Percentiles rank a stretch among this genome's conserved stretches.
Evolutionary conservation across 2,888 invertebrate genomes (phyloP).

Genomic region (Itoplectis maculator): DNA sequence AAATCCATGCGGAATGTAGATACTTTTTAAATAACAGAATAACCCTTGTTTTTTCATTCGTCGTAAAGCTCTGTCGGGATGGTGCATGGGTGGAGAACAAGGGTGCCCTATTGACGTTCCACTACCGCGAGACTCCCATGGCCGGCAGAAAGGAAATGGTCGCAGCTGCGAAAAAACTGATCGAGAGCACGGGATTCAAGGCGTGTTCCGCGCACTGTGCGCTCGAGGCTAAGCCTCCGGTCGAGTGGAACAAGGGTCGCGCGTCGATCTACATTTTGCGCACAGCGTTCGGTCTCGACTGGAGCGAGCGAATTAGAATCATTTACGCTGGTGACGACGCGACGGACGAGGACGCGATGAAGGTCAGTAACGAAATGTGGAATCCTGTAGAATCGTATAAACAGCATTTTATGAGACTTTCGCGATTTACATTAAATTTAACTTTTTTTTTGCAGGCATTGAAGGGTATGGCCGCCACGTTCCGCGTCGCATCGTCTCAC

Average conservation of each 20-base stretch:
- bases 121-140: constrained; percentile 93
- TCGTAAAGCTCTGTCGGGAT: constrained; percentile 90
- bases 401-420: background rate
- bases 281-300: constrained; percentile 95
- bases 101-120: constrained; percentile 94
- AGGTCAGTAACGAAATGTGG: constrained; percentile 86
- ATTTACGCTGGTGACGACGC: constrained; percentile 96
- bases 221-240: constrained; percentile 95
- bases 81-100: constrained; percentile 98
- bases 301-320: constrained; percentile 95
- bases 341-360: constrained; percentile 96
- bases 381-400: background rate
- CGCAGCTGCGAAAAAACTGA: constrained; percentile 90
- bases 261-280: constrained; percentile 96
- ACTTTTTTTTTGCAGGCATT: constrained; percentile 88
- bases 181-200: constrained; percentile 91
- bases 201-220: constrained; percentile 94
- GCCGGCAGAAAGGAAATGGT: constrained; percentile 89
- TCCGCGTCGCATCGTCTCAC: constrained; percentile 93
- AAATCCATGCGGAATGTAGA: no score
- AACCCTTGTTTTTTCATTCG: background rate
- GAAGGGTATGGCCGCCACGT: constrained; percentile 97
- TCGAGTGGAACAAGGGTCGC: constrained; percentile 96
- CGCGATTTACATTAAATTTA: background rate
- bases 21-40: no score